Percentiles rank a stretch among this genome's conserved stretches.
Conservation (phyloP, 2,113 vertebrate species). For the Setophaga coronata region DNA sequence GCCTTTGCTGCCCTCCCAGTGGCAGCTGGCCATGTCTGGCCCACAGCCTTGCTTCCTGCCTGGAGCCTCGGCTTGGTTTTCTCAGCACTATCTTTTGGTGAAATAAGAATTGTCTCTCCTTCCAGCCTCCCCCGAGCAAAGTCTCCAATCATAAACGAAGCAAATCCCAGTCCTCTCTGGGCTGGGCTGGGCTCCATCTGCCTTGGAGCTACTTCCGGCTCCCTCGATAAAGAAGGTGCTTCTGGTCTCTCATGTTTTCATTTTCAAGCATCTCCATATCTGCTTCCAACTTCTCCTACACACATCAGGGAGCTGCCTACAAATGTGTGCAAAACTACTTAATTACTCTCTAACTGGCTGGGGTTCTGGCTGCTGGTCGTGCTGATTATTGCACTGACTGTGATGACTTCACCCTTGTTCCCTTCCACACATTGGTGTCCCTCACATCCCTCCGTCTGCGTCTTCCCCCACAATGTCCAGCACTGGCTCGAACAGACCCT, state of each 20-base stretch:
- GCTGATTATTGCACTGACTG: neutral
- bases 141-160: neutral
- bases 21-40: neutral
- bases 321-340: neutral
- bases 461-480: accelerated
- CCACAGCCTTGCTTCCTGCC: neutral
- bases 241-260: neutral
- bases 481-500: accelerated
- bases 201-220: neutral
- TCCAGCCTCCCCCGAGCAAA: neutral
- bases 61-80: neutral
- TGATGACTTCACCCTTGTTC: neutral
- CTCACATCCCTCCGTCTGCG: accelerated
- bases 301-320: neutral
- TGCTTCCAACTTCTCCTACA: conserved; percentile 44
- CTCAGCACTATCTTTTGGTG: neutral
- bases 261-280: neutral
- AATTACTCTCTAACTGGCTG: neutral
- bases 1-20: neutral
- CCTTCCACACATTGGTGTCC: neutral
- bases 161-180: neutral
- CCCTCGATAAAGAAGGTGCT: neutral
- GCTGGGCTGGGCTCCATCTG: neutral
- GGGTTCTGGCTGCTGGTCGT: neutral
- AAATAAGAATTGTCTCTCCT: neutral